A percentile compares a stretch with the other conserved stretches of the same genome.
Conservation (phyloP, 1,140 invertebrate genomes). For the Hypothenemus hampei region DNA sequence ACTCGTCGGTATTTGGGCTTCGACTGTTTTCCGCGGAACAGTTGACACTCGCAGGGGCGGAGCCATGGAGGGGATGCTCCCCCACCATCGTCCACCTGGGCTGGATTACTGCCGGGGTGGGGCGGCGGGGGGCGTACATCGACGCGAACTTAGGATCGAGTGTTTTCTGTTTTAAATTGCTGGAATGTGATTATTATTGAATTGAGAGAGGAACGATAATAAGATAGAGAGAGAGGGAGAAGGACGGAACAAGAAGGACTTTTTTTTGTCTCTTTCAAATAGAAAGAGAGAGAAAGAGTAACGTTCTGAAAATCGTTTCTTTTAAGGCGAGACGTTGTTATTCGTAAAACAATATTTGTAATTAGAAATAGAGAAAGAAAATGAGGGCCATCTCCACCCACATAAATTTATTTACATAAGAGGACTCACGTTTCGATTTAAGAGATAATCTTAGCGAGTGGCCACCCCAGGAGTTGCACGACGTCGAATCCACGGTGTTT, state of each 20-base stretch:
- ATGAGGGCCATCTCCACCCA: too few species aligned
- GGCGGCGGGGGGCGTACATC: neutral
- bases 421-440: too few species aligned
- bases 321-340: too few species aligned
- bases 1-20: constrained; percentile 18
- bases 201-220: constrained; percentile 21
- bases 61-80: constrained; percentile 22
- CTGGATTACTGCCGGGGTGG: constrained; percentile 14
- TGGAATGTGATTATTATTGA: constrained; percentile 28
- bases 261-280: neutral
- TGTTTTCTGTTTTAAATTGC: constrained; percentile 29
- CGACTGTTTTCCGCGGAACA: constrained; percentile 22
- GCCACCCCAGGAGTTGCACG: too few species aligned
- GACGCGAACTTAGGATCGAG: constrained; percentile 18
- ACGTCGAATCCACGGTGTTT: too few species aligned
- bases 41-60: constrained; percentile 23
- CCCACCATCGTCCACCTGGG: constrained; percentile 23
- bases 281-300: too few species aligned
- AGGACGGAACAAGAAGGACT: neutral
- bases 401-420: too few species aligned
- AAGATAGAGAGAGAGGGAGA: constrained; percentile 12
- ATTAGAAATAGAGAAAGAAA: too few species aligned
- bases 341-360: too few species aligned
- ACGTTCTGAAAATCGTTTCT: too few species aligned
- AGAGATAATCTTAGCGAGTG: too few species aligned